Evolutionary conservation across 2,888 invertebrate species (phyloP).

Genomic region (Temnothorax rugatulus): DNA sequence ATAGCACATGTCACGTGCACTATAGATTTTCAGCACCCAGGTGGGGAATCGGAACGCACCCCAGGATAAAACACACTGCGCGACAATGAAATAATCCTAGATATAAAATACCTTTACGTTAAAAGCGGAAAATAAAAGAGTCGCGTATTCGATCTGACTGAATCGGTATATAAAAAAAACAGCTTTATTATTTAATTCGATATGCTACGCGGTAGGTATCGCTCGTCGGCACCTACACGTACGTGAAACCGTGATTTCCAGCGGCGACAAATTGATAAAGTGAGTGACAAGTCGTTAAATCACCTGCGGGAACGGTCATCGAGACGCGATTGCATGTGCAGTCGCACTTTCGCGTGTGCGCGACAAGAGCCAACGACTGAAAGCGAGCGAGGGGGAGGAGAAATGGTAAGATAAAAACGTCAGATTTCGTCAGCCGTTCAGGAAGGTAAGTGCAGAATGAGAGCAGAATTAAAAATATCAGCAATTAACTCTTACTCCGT

Average conservation of each 20-base stretch:
- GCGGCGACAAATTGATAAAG: conserved; percentile 82
- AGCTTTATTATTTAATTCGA: conserved; percentile 69
- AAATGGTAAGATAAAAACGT: background rate
- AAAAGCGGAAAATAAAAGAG: background rate
- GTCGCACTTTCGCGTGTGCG: conserved; percentile 67
- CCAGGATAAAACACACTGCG: background rate
- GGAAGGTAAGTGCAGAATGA: background rate
- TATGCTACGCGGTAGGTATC: conserved; percentile 64
- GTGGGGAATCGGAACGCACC: too few species aligned
- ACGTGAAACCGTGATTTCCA: conserved; percentile 68
- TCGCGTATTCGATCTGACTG: background rate
- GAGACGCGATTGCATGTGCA: conserved; percentile 76
- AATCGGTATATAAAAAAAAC: conserved; percentile 56
- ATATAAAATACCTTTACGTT: background rate
- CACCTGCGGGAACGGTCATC: conserved; percentile 76
- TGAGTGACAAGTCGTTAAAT: conserved; percentile 84
- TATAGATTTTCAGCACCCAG: too few species aligned
- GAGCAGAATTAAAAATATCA: conserved; percentile 8
- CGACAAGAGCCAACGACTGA: conserved; percentile 32
- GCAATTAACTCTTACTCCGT: background rate
- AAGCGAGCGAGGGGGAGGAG: background rate
- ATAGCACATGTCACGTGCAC: too few species aligned
- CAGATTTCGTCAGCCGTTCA: background rate
- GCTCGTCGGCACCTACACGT: conserved; percentile 66
- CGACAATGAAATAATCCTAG: background rate